Evolutionary conservation across 1,140 invertebrate species (phyloP), one percentile per base, ranked within the genome.

Genomic region (Drosophila orena): DNA sequence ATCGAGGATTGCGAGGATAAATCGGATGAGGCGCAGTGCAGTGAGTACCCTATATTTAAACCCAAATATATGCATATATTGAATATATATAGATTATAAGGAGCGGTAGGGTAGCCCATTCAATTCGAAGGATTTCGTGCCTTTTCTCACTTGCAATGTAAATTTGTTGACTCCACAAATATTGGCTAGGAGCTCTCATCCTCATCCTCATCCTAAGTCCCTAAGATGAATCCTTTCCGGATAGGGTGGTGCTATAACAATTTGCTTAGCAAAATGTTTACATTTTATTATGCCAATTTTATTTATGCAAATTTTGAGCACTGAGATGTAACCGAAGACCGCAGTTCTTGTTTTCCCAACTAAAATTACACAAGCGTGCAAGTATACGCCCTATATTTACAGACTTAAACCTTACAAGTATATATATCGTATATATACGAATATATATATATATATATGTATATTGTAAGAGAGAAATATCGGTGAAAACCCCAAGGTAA

Each of bases 1-100:
- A 96, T 96, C 43, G 96, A 97, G 0, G 98, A 99, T 93, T 99
- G 98, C 93, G 95, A 97, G 40, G 98, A 99, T 92, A 97, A 97
- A 59, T 97, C 97, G 11, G 98, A 99, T 92, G 97, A 98, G 93
- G 95, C 96, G 15, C 96, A 97, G 91, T 98, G 98, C 94, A 96
- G 97, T 98, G 93, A 98, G 97, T 97, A 57, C 12, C 22, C 20
- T n/a, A 50, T 24, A 11, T 12, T 35, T 17, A 30, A 1, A n/a
- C 6, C 6, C 27, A 7, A 50, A 40, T 10, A 34, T 35, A 30
- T 30, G 15, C 14, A 46, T 34, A 47, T 27, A 47, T 46, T 2
- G 2, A 24, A 24, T 24, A 24, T 30, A 30, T 30, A 7, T 46
- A 14, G 7, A 12, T 2, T 24, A 27, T 14, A 22, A 5, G n/a